Base-by-base conservation (phyloP, 2,113 vertebrate genomes). In the Tragelaphus imberbis region DNA sequence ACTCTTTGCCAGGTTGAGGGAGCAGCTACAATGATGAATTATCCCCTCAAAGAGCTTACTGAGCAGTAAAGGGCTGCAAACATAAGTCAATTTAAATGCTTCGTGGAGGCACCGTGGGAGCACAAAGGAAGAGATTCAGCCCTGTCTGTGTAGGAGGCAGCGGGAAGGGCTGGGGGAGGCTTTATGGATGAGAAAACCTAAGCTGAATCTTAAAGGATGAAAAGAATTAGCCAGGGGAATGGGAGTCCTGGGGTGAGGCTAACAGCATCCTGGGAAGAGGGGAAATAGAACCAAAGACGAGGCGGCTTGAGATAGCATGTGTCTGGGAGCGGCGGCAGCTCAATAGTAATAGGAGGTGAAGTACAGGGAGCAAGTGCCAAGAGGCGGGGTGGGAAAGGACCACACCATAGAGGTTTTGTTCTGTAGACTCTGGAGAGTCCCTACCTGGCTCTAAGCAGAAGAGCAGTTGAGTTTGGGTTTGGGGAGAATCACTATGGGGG, bases 101-200 rank as follows among this genome's bases (percentile, higher is more conserved):
- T 27, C 10, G 2, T 65, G 87, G 77, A 23, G 33, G 27, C 25
- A 1, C 28, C 0, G 0, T 23, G 27, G 51, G 53, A 68, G 33
- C 40, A 36, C 49, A 40, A 9, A 95, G 51, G 28, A 77, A 30
- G 40, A 15, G 30, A 84, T 36, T 90, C n/a, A 91, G 28, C 47
- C 27, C 51, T 2, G 6, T 56, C 55, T 8, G 3, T 61, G 55
- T 81, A 53, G 71, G 25, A 97, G 51, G 90, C 28, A 75, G 80
- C 6, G 51, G 80, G 80, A 80, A 68, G 77, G 90, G 56, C 92
- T 36, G 19, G 63, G 30, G 30, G 61, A 75, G 58, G 7, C 33
- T 94, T 97, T 82, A 58, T 36, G 82, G 68, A 36, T 91, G 94
- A 96, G 95, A 71, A 93, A 90, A 55, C 17, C 82, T 75, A 49